Base-by-base conservation (phyloP, 2,888 invertebrate genomes). In the Neoaliturus tenellus region DNA sequence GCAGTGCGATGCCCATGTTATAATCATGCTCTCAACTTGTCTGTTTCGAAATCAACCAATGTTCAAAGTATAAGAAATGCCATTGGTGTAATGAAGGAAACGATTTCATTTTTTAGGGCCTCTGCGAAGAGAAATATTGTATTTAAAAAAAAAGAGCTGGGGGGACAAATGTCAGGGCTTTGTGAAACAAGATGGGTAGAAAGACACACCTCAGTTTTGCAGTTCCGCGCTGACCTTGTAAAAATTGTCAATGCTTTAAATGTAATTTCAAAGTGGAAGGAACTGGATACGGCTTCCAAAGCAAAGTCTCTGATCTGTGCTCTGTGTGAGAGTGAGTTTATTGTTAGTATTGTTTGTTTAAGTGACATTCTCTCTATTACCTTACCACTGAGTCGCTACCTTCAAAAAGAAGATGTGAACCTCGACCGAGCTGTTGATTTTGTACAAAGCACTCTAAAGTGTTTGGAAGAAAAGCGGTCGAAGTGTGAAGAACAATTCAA, bases 101-200 rank as follows among this genome's bases (percentile, higher is more conserved):
- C 81, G 28, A 55, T 84, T 44, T 23, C 17, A 25, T 87, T 87
- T 58, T 87, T 87, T 80, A 83, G 33, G 33, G 25, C 62, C 23
- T 84, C 83, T 31, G 75, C 86, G n/a, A 84, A 86, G 67, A 67
- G 85, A 80, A 75, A 55, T 55, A 69, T 58, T 73, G 51, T 81
- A 28, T 73, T 86, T 3, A 83, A 82, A 51, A 67, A 84, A 41
- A 67, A 84, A 41, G 48, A 20, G 33, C 25, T 80, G 12, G 81
- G 67, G 3, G 23, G 31, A 41, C 48, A 84, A 44, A 44, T 87
- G 12, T 48, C 48, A 41, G 81, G 84, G 17, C 55, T 86, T 14
- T 87, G 86, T 83, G 86, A 87, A 75, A 87, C 86, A 5, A 83
- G 86, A 23, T 87, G 85, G 86, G 82, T 85, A 1, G 86, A 86